Evolutionary conservation across 2,888 invertebrate species (phyloP).

Genomic region (Dryobota labecula): DNA sequence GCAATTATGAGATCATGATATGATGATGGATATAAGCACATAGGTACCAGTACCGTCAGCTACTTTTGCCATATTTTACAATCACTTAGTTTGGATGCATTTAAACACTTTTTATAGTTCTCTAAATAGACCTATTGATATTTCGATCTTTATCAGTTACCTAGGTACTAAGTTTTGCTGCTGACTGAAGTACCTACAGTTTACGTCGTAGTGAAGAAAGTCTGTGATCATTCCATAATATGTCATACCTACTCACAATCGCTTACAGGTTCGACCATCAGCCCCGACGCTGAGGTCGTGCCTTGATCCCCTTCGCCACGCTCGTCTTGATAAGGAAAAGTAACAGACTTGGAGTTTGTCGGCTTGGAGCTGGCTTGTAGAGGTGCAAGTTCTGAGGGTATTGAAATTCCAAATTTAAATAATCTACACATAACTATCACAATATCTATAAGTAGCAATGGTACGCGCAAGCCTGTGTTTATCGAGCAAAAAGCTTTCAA

Average conservation of each 20-base stretch:
- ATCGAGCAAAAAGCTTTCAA: not conserved
- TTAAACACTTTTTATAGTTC: not conserved
- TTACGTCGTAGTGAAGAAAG: not conserved
- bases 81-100: not conserved
- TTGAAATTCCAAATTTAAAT: not conserved
- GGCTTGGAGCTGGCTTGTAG: slow-evolving; percentile 77
- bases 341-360: slow-evolving; percentile 80
- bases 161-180: not conserved
- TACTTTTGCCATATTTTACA: not conserved
- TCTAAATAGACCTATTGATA: not conserved
- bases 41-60: not conserved
- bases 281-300: slow-evolving; percentile 76
- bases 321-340: slow-evolving; percentile 77
- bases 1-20: not conserved
- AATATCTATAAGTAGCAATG: not conserved
- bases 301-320: slow-evolving; percentile 51
- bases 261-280: slow-evolving; percentile 72
- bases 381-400: slow-evolving; percentile 18
- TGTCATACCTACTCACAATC: slow-evolving; percentile 39
- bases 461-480: not conserved
- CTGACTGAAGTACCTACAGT: not conserved
- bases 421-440: not conserved
- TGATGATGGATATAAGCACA: not conserved
- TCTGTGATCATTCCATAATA: not conserved
- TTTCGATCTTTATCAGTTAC: not conserved